A percentile compares a stretch with the other conserved stretches of the same genome.
Conservation (phyloP, 2,113 vertebrate genomes). For the Brevimyrus niger region DNA sequence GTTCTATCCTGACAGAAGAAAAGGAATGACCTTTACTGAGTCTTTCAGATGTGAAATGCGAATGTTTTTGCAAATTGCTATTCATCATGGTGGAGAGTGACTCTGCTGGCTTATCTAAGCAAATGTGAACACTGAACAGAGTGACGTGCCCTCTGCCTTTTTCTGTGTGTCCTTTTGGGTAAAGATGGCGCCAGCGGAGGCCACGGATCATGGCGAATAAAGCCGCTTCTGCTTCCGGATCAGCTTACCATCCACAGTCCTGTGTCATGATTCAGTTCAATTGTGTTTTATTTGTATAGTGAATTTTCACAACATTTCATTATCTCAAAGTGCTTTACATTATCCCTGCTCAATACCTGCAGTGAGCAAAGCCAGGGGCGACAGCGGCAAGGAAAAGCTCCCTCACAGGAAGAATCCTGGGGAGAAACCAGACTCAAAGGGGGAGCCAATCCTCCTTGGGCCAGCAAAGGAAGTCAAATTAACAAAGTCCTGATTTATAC, state of each 20-base stretch:
- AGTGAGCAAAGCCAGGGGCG: not conserved
- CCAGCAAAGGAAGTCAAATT: not conserved
- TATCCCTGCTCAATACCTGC: not conserved
- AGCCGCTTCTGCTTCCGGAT: not conserved
- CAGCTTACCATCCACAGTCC: not conserved
- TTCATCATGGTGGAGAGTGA: not conserved
- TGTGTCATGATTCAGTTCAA: not conserved
- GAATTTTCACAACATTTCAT: not conserved
- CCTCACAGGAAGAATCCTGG: not conserved
- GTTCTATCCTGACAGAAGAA: not conserved
- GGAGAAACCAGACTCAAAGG: not conserved
- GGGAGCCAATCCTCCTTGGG: not conserved
- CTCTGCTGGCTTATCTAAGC: not conserved
- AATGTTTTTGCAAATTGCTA: not conserved
- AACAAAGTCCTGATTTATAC: not conserved
- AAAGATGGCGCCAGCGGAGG: not conserved
- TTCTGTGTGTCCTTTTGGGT: not conserved
- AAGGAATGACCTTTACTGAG: not conserved
- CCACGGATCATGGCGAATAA: not conserved
- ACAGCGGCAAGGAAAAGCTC: not conserved
- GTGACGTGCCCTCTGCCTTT: not conserved
- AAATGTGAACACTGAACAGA: not conserved
- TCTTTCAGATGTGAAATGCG: not conserved
- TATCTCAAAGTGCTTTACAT: not conserved
- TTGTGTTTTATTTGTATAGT: not conserved